phyloP scores from a whole-genome alignment of 2,797 vertebrate genomes.

The Sebastes baramenuke region DNA sequence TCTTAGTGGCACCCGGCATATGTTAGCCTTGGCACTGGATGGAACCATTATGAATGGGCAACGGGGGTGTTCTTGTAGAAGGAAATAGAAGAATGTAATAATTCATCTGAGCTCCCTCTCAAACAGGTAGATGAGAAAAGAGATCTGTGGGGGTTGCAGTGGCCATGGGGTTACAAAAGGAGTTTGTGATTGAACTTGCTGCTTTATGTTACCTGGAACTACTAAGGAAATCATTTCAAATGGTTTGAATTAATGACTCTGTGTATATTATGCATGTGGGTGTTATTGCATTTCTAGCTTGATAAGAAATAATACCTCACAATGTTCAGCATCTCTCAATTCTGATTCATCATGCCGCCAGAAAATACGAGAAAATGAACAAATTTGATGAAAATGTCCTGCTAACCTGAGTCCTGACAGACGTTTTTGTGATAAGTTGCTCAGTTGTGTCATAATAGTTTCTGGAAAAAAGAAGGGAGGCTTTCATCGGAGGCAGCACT shows the following conservation, averaged over 20 bases:
- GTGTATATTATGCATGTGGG: conserved; percentile 6
- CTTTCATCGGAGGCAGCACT: conserved; percentile 5
- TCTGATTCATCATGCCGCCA: conserved; percentile 17
- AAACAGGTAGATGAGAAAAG: conserved; percentile 23
- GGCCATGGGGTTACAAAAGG: conserved; percentile 18
- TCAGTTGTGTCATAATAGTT: conserved; percentile 11
- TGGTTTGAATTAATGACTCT: neutral
- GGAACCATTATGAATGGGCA: conserved; percentile 56
- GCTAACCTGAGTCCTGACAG: conserved; percentile 29
- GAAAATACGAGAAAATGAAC: conserved; percentile 14
- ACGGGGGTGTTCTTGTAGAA: conserved; percentile 35
- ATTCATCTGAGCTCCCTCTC: conserved; percentile 26
- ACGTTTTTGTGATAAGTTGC: conserved; percentile 17
- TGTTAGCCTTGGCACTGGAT: conserved; percentile 66
- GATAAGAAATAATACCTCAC: neutral
- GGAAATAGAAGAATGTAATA: conserved; percentile 48
- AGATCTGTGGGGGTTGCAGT: conserved; percentile 12
- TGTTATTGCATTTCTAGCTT: conserved; percentile 2
- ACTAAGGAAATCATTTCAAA: neutral
- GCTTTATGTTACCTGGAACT: neutral
- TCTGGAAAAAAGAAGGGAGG: neutral
- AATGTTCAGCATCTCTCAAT: conserved; percentile 10
- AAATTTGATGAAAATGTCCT: conserved; percentile 53
- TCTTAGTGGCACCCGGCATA: conserved; percentile 72
- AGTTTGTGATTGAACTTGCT: conserved; percentile 26